Percentiles rank a stretch among this genome's conserved stretches.
Conservation (phyloP, 2,797 vertebrate genomes). For the Dendrocincla fuliginosa region DNA sequence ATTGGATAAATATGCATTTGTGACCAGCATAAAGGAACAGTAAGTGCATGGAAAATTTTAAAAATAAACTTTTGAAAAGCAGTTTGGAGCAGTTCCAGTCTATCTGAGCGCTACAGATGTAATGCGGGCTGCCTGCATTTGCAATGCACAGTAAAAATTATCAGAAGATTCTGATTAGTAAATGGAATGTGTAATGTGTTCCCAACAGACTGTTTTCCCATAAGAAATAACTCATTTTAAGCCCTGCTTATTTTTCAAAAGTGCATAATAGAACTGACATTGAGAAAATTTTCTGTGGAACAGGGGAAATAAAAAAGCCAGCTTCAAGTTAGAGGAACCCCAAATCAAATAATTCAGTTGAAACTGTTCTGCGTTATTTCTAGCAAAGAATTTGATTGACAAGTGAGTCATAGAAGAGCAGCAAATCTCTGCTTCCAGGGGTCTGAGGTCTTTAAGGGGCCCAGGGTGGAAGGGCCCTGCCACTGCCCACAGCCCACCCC, state of each 20-base stretch:
- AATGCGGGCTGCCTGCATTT: not conserved
- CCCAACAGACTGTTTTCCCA: not conserved
- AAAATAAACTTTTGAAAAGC: not conserved
- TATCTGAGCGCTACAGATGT: constrained; percentile 55
- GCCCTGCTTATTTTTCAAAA: not conserved
- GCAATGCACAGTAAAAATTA: constrained; percentile 35
- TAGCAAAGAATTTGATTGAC: not conserved
- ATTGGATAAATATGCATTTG: not conserved
- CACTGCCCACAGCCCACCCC: not conserved
- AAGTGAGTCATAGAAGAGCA: not conserved
- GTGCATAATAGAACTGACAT: not conserved
- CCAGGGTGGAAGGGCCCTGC: not conserved
- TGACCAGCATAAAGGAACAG: not conserved
- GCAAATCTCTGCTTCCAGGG: not conserved
- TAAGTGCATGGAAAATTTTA: not conserved
- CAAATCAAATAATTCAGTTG: not conserved
- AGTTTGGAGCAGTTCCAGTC: constrained; percentile 48
- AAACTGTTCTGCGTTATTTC: not conserved
- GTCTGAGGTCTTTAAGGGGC: not conserved
- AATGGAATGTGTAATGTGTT: constrained; percentile 22
- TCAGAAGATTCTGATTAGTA: constrained; percentile 44
- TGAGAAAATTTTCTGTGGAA: not conserved
- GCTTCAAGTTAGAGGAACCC: not conserved
- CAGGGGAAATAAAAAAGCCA: not conserved
- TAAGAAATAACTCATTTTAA: constrained; percentile 31